Conservation (phyloP, 1,140 invertebrate species). For the Nixonia krombeini region DNA sequence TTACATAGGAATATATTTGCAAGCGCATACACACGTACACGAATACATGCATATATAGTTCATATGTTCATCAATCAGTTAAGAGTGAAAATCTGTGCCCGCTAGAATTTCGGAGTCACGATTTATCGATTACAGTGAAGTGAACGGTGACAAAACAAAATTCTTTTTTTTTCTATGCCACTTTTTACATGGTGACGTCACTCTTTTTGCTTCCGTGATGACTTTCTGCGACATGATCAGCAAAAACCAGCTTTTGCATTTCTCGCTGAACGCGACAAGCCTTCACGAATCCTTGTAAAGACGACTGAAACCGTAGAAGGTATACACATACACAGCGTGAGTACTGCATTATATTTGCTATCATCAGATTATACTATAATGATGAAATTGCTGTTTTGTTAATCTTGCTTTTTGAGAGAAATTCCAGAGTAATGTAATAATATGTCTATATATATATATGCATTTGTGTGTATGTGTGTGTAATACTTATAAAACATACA, state of each 20-base stretch:
- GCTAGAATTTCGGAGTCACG: background rate
- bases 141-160: background rate
- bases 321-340: background rate
- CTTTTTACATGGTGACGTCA: background rate
- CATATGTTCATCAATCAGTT: background rate
- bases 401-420: too few relatives aligned
- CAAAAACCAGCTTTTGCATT: background rate
- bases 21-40: too few relatives aligned
- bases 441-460: slow-evolving; percentile 2
- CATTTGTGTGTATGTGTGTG: too few relatives aligned
- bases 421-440: too few relatives aligned
- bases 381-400: too few relatives aligned
- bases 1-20: too few relatives aligned
- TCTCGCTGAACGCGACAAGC: background rate
- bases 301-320: slow-evolving; percentile 1
- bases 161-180: background rate
- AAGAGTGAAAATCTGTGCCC: background rate
- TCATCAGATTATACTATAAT: too few relatives aligned
- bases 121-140: background rate
- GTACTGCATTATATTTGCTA: background rate
- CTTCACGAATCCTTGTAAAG: slow-evolving; percentile 5
- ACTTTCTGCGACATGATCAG: background rate
- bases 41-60: background rate
- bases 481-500: too few relatives aligned
- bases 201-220: background rate